Conservation (phyloP, 2,888 invertebrate species). For the Synanthedon formicaeformis region DNA sequence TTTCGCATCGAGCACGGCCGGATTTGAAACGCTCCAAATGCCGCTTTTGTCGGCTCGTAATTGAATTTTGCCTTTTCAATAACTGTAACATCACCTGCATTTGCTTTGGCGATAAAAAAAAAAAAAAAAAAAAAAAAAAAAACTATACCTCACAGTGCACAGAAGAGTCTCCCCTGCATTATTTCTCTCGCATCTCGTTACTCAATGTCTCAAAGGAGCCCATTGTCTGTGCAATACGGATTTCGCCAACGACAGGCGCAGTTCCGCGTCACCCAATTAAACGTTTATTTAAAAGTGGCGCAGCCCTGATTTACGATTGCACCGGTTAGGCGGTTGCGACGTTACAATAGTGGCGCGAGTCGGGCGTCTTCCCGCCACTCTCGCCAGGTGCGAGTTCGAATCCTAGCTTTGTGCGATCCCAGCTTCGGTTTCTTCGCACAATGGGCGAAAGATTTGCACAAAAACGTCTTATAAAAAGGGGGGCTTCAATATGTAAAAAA, state of each 20-base stretch:
- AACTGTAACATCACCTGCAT: conserved; percentile 59
- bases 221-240: conserved; percentile 31
- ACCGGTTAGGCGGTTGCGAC: conserved; percentile 28
- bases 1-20: conserved; percentile 30
- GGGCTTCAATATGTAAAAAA: conserved; percentile 23
- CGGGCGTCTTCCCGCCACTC: conserved; percentile 48
- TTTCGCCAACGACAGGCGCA: conserved; percentile 25
- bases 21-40: conserved; percentile 42
- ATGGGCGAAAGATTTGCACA: conserved; percentile 64
- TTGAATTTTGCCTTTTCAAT: conserved; percentile 58
- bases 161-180: conserved; percentile 38
- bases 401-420: conserved; percentile 32
- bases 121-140: conserved; percentile 24
- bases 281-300: conserved; percentile 46
- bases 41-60: conserved; percentile 19
- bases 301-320: conserved; percentile 45
- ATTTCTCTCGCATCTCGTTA: conserved; percentile 51
- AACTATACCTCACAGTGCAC: conserved; percentile 1
- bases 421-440: conserved; percentile 51
- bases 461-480: conserved; percentile 50
- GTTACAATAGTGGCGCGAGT: conserved; percentile 14
- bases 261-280: conserved; percentile 43
- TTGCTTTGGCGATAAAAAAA: conserved; percentile 22
- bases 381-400: conserved; percentile 54
- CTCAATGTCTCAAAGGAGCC: conserved; percentile 51